These are phyloP conservation scores for Ectropis grisescens DNA, from an alignment of 1,140 invertebrate species.

Conservation along the genomic window DNA sequence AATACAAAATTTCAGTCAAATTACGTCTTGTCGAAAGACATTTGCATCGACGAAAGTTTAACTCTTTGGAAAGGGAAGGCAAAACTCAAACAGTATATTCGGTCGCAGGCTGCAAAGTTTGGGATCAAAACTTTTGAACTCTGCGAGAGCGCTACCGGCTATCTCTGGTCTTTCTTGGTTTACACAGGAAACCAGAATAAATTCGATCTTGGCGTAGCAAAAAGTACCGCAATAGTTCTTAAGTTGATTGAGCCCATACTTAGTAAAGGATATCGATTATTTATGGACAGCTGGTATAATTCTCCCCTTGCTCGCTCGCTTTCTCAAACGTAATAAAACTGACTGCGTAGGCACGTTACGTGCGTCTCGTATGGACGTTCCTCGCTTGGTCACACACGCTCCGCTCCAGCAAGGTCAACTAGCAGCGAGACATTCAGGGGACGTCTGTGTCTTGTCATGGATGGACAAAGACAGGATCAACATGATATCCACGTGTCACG, in stretches of 20 bases:
- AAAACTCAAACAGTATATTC: constrained; percentile 1
- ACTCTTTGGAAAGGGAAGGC: constrained; percentile 3
- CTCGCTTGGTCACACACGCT: background rate
- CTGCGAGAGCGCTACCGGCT: constrained; percentile 4
- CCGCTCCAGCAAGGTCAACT: constrained; percentile 3
- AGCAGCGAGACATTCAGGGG: constrained; percentile 4
- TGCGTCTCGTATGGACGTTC: background rate
- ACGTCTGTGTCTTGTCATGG: constrained; percentile 1
- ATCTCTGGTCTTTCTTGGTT: constrained; percentile 2
- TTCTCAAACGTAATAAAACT: background rate
- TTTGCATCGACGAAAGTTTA: constrained; percentile 4
- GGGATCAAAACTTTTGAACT: constrained; percentile 6
- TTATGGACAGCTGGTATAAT: constrained; percentile 3
- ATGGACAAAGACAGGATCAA: constrained; percentile 1
- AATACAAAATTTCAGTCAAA: constrained; percentile 1
- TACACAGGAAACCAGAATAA: background rate
- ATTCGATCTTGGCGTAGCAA: background rate
- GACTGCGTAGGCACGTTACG: constrained; percentile 1
- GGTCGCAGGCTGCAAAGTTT: background rate
- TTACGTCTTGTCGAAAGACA: constrained; percentile 1
- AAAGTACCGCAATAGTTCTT: background rate
- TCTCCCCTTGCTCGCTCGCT: constrained; percentile 1
- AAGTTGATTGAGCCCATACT: background rate
- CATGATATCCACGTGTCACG: constrained; percentile 8
- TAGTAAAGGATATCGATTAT: background rate